Evolutionary conservation across 2,113 vertebrate genomes (phyloP).

Genomic region (Sinocyclocheilus anshuiensis): DNA sequence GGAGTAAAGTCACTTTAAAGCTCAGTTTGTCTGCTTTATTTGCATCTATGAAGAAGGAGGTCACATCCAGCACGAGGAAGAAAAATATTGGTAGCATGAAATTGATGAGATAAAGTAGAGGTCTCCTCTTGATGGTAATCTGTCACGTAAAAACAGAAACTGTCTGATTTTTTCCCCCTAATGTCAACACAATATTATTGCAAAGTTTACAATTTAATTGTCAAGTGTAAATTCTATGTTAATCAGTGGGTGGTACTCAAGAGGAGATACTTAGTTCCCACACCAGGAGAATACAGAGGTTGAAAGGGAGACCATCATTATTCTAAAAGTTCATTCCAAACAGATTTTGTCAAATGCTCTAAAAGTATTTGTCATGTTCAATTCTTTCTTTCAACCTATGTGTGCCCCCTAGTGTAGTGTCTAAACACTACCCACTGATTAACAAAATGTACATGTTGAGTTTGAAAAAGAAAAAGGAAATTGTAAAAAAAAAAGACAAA

Average conservation of each 20-base stretch:
- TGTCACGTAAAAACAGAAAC: conserved; percentile 48
- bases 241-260: neutral
- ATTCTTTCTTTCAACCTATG: too few species aligned
- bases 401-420: neutral
- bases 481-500: neutral
- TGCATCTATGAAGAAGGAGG: conserved; percentile 71
- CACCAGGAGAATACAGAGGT: neutral
- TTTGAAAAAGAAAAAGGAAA: neutral
- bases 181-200: neutral
- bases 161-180: neutral
- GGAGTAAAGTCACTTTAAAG: conserved; percentile 80
- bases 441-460: neutral
- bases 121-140: conserved; percentile 72
- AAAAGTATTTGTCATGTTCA: too few species aligned
- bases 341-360: too few species aligned
- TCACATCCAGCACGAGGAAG: conserved; percentile 78
- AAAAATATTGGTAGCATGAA: conserved; percentile 73
- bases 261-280: neutral
- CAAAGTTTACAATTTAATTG: neutral
- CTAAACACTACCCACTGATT: neutral
- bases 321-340: neutral
- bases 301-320: neutral
- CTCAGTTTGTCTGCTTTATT: conserved; percentile 72
- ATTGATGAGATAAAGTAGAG: conserved; percentile 75
- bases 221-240: neutral